Conservation (phyloP, 2,113 vertebrate species). For the Pogona vitticeps region DNA sequence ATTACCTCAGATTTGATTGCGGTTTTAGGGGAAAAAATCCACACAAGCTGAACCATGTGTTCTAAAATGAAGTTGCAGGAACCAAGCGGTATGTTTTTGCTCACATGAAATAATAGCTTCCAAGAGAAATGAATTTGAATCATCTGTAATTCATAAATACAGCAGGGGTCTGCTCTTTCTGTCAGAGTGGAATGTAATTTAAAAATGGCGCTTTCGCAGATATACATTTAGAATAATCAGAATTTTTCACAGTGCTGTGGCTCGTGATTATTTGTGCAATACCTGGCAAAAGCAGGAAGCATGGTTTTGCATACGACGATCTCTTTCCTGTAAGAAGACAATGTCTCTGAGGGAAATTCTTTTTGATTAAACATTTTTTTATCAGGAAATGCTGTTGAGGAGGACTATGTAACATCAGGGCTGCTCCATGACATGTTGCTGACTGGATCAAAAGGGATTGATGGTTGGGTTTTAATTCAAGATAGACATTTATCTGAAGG, state of each 20-base stretch:
- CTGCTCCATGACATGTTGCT: not conserved
- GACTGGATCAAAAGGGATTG: not conserved
- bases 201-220: constrained; percentile 43
- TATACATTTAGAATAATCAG: constrained; percentile 55
- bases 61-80: constrained; percentile 42
- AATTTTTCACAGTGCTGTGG: constrained; percentile 47
- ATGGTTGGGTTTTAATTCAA: not conserved
- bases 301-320: constrained; percentile 23
- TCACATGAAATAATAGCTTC: constrained; percentile 47
- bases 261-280: constrained; percentile 46
- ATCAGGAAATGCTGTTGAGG: not conserved
- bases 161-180: constrained; percentile 68
- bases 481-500: too few species aligned
- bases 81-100: constrained; percentile 45
- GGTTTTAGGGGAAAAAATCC: not conserved
- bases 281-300: constrained; percentile 31
- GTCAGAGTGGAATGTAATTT: constrained; percentile 56
- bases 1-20: constrained; percentile 4
- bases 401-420: not conserved
- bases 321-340: constrained; percentile 23
- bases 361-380: constrained; percentile 17
- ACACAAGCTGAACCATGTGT: not conserved
- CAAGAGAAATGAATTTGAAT: constrained; percentile 68
- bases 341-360: not conserved
- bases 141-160: constrained; percentile 72